Percentiles rank a stretch among this genome's conserved stretches.
Conservation (phyloP, 2,797 vertebrate genomes). For the Malurus leucopterus region DNA sequence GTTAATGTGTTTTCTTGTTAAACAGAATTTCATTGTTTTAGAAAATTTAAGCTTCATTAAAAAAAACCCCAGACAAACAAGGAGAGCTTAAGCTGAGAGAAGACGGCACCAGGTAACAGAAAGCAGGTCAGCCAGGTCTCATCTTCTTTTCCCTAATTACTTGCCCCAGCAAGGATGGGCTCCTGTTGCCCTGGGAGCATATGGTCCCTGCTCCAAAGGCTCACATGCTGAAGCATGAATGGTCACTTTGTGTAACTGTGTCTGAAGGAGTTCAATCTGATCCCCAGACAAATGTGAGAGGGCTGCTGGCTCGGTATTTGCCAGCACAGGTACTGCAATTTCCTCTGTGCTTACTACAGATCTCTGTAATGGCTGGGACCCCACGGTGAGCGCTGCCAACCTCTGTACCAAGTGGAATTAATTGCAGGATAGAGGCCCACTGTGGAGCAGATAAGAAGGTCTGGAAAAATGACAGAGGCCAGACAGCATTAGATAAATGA, state of each 20-base stretch:
- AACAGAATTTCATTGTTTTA: background rate
- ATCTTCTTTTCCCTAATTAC: background rate
- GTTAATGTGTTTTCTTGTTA: background rate
- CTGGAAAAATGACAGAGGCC: background rate
- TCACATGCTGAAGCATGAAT: background rate
- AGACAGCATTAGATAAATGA: conserved; percentile 14
- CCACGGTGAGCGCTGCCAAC: rapidly evolving
- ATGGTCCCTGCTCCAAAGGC: background rate
- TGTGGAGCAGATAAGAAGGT: background rate
- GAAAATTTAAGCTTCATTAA: background rate
- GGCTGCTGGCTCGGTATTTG: background rate
- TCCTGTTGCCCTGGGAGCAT: rapidly evolving
- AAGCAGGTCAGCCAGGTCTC: background rate
- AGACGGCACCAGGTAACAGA: background rate
- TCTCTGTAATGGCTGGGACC: background rate
- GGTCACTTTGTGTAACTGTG: background rate
- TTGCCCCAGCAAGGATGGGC: background rate
- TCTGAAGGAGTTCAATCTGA: background rate
- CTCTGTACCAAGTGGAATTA: background rate
- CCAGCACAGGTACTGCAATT: background rate
- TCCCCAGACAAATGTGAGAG: background rate
- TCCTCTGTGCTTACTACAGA: background rate
- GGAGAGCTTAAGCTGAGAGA: background rate
- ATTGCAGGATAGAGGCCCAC: background rate
- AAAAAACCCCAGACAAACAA: background rate